phyloP scores from a whole-genome alignment of 1,140 invertebrate genomes.

The Zelostemma sp. region DNA sequence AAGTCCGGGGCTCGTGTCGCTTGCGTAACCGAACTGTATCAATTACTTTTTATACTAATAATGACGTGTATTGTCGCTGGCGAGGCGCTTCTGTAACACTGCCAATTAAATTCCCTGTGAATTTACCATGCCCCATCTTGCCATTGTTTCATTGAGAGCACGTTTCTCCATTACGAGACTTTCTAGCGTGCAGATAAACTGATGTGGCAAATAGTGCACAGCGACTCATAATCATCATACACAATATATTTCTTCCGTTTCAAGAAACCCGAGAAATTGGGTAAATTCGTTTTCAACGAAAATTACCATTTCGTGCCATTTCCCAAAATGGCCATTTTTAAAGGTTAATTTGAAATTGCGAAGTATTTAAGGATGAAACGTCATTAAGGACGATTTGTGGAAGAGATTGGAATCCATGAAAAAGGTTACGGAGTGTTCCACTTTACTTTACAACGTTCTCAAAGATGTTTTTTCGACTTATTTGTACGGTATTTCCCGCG shows the following conservation, averaged over 20 bases:
- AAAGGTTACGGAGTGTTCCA: too few species aligned
- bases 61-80: constrained; percentile 26
- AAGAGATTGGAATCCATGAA: too few species aligned
- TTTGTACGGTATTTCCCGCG: too few species aligned
- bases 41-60: constrained; percentile 37
- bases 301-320: too few species aligned
- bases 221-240: constrained; percentile 42
- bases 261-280: constrained; percentile 5
- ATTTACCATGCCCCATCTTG: constrained; percentile 47
- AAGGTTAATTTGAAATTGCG: too few species aligned
- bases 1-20: constrained; percentile 3
- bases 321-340: too few species aligned
- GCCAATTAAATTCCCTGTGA: constrained; percentile 48
- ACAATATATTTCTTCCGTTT: constrained; percentile 43
- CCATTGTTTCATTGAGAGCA: constrained; percentile 45
- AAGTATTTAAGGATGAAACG: too few species aligned
- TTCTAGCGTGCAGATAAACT: constrained; percentile 42
- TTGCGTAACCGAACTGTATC: constrained; percentile 39
- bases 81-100: constrained; percentile 40
- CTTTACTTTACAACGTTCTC: too few species aligned
- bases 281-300: too few species aligned
- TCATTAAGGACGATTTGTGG: not conserved
- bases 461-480: too few species aligned
- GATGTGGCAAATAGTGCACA: constrained; percentile 43
- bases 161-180: constrained; percentile 46